Evolutionary conservation across 1,140 invertebrate species (phyloP), one percentile per base, ranked within the genome.

Genomic region (Parapsyche elsis): DNA sequence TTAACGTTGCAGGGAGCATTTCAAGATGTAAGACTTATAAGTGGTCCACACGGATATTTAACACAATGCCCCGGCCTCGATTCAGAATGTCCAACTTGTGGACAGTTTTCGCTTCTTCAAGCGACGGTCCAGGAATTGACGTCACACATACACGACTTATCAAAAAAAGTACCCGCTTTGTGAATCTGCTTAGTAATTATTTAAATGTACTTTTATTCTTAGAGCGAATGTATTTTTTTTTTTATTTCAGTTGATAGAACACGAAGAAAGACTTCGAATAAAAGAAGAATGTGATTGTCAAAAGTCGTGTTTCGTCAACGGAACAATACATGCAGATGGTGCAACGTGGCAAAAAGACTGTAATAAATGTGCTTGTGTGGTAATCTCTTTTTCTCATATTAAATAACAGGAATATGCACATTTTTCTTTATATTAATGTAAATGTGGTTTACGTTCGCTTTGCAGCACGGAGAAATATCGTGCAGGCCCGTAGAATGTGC

Each of bases 261-360:
- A 94, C 81, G 95, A 96, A 87, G 90, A 91, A 84, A 91, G 94
- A 80, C 91, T 97, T 87, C 89, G 90, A 84, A 91, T 91, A 84
- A 90, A 97, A 84, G 95, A 97, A 88, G 92, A 95, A 85, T 98
- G 96, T 89, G 95, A 97, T 88, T 97, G 96, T 89, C 93, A 94
- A 87, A 95, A 95, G 87, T 95, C 94, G 53, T 98, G 96, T 89
- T 90, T 90, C 83, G 90, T 93, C 71, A 96, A 97, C 87, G 94
- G 93, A 38, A 93, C 93, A 12, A 90, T 94, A 26, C 92, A 94
- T 84, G 91, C 93, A 21, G 95, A 97, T 86, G 95, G 95, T 61
- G 92, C 93, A 45, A 93, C 91, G 5, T 96, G 95, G 95, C 91
- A 94, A 86, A 91, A 91, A 84, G 93, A 92, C 84, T 96, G 95